These are phyloP conservation scores for Phrynosoma platyrhinos DNA, from an alignment of 2,113 vertebrate genomes.

Conservation along the genomic window DNA sequence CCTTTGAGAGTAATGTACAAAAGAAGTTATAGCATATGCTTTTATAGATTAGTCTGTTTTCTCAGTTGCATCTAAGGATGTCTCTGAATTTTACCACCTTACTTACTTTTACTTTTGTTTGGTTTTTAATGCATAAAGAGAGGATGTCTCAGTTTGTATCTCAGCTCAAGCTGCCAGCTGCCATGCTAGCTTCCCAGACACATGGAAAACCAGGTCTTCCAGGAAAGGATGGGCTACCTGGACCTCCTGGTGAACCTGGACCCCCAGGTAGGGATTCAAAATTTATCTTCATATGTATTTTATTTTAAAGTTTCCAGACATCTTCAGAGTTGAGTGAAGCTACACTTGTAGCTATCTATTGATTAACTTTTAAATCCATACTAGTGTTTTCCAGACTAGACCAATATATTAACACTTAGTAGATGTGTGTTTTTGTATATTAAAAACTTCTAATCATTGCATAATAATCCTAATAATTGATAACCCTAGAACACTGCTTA, in stretches of 20 bases:
- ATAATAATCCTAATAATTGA: constrained; percentile 65
- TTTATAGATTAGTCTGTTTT: no score
- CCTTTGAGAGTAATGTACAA: no score
- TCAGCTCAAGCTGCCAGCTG: constrained; percentile 88
- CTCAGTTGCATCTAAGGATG: no score
- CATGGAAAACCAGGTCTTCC: constrained; percentile 89
- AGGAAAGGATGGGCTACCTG: constrained; percentile 90
- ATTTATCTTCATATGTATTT: not conserved
- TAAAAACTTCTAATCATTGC: constrained; percentile 70
- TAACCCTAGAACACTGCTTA: constrained; percentile 52
- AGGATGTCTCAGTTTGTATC: constrained; percentile 81
- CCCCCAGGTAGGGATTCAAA: constrained; percentile 86
- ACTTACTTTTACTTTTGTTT: constrained; percentile 9
- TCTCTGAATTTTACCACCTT: no score
- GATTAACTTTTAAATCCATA: constrained; percentile 70
- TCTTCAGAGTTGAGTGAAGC: constrained; percentile 52
- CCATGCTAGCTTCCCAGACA: constrained; percentile 87
- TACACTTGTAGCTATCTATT: constrained; percentile 65
- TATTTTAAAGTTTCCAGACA: constrained; percentile 46
- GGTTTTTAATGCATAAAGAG: constrained; percentile 73
- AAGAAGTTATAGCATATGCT: no score
- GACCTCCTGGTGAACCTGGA: constrained; percentile 90
- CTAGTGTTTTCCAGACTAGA: constrained; percentile 62
- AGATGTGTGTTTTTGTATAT: constrained; percentile 67
- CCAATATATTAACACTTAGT: constrained; percentile 66